A percentile compares a stretch with the other conserved stretches of the same genome.
Evolutionary conservation across 2,797 vertebrate species (phyloP).

Genomic region (Silurus aristotelis): DNA sequence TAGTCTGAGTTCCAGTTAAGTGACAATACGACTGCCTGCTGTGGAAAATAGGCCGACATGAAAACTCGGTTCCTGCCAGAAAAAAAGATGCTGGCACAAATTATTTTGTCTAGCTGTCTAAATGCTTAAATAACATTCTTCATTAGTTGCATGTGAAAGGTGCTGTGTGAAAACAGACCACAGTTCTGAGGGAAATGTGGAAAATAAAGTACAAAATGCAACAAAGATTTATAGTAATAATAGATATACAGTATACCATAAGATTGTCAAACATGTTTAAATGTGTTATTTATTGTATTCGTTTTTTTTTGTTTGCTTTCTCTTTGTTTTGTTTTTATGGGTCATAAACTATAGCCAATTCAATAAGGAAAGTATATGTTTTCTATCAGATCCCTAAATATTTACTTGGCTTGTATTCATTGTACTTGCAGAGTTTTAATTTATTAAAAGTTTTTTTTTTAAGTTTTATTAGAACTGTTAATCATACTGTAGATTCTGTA

Average conservation of each 20-base stretch:
- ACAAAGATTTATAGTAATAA: neutral
- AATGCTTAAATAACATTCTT: neutral
- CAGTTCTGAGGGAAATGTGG: neutral
- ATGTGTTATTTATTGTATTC: neutral
- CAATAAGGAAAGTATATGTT: neutral
- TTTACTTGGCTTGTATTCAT: neutral
- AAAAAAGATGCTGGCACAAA: slow-evolving; percentile 17
- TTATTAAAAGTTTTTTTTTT: too few relatives aligned
- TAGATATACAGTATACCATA: neutral
- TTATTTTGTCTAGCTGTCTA: slow-evolving; percentile 29
- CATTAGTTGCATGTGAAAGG: neutral
- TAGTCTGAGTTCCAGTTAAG: neutral
- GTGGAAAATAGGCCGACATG: slow-evolving; percentile 29
- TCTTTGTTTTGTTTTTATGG: neutral
- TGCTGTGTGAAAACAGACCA: neutral
- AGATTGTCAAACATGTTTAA: neutral
- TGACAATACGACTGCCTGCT: neutral
- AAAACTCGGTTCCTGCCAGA: neutral
- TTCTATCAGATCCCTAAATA: neutral
- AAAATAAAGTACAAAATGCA: neutral
- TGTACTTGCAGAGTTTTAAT: too few relatives aligned
- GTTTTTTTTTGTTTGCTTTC: neutral
- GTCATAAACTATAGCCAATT: neutral
- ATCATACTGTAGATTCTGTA: too few relatives aligned
- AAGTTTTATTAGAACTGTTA: too few relatives aligned